These are phyloP conservation scores for Tineola bisselliella DNA, from an alignment of 2,888 invertebrate species.

Conservation along the genomic window DNA sequence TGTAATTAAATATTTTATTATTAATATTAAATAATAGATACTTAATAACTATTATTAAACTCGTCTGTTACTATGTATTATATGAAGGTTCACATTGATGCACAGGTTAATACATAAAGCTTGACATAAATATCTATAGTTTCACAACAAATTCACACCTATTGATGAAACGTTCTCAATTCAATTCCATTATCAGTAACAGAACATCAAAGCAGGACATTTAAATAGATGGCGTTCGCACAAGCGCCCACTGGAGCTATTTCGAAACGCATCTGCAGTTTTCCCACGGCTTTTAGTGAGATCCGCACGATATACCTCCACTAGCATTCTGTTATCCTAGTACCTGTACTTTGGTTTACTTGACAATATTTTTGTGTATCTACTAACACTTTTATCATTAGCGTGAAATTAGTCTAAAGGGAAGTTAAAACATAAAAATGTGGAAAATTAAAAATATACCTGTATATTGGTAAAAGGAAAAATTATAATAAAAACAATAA, in stretches of 20 bases:
- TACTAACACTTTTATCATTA: no score
- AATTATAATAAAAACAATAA: no score
- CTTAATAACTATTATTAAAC: no score
- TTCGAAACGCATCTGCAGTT: neutral
- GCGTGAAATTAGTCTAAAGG: no score
- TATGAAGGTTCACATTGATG: neutral
- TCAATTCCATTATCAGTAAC: neutral
- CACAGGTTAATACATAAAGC: neutral
- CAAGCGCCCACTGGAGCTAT: neutral
- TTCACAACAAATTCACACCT: neutral
- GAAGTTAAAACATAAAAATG: no score
- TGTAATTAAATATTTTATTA: no score
- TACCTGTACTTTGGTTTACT: neutral
- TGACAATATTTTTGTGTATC: neutral
- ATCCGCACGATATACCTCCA: neutral
- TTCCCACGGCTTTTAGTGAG: constrained; percentile 7
- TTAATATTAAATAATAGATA: no score
- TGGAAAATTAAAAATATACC: no score
- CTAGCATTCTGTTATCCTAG: neutral
- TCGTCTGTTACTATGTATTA: no score
- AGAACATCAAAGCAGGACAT: neutral
- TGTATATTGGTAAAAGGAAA: no score
- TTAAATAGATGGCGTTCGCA: neutral
- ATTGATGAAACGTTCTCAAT: neutral
- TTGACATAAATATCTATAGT: neutral